Evolutionary conservation across 2,797 vertebrate species (phyloP).

Genomic region (Anguilla obscura): DNA sequence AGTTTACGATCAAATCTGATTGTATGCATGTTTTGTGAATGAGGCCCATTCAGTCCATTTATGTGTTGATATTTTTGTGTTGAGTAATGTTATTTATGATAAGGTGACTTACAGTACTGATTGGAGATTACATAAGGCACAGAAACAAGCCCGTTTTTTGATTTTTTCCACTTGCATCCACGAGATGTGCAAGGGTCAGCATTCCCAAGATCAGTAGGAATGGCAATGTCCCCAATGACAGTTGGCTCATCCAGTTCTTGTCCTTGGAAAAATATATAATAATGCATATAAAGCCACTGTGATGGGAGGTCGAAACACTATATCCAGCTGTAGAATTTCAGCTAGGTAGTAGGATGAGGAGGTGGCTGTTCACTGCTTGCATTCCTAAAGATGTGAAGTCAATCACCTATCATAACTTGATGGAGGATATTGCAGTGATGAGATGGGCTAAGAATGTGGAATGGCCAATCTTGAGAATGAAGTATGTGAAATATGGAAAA

Average conservation of each 20-base stretch:
- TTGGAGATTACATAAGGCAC: slow-evolving; percentile 60
- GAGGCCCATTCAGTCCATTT: no score
- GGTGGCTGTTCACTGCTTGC: neutral
- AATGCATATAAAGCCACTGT: neutral
- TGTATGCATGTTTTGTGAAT: no score
- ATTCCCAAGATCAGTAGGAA: slow-evolving; percentile 55
- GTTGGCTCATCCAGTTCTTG: slow-evolving; percentile 49
- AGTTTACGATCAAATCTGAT: no score
- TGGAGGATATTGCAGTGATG: no score
- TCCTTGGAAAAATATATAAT: slow-evolving; percentile 46
- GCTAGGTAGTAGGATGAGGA: neutral
- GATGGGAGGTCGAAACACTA: neutral
- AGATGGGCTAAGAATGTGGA: no score
- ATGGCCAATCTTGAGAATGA: no score
- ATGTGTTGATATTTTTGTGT: neutral
- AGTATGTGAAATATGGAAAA: no score
- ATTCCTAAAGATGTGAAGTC: neutral
- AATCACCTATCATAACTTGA: no score
- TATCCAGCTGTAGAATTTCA: neutral
- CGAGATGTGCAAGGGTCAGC: slow-evolving; percentile 62
- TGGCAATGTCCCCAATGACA: slow-evolving; percentile 63
- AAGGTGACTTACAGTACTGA: slow-evolving; percentile 57
- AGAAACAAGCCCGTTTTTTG: slow-evolving; percentile 53
- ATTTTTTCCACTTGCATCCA: slow-evolving; percentile 63
- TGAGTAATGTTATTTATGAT: neutral